Evolutionary conservation across 92 coral and sea anemone species (phyloP).

Genomic region (Paramuricea clavata): DNA sequence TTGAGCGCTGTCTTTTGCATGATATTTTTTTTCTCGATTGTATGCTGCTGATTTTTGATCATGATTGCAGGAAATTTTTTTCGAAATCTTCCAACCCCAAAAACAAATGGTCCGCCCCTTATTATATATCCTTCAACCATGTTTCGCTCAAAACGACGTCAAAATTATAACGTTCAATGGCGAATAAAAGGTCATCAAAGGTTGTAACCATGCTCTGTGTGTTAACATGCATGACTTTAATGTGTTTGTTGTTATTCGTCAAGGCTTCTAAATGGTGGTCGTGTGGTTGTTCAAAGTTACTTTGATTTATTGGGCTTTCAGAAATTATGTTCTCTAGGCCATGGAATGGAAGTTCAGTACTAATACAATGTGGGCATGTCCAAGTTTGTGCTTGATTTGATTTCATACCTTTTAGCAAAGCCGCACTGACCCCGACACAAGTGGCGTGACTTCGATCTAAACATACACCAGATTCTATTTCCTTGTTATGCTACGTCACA

Average conservation of each 20-base stretch:
- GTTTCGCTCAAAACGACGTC: slow-evolving; percentile 32
- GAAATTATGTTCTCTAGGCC: neutral
- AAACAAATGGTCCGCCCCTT: too few species aligned
- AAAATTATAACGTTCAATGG: slow-evolving; percentile 4
- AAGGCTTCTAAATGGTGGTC: slow-evolving; percentile 14
- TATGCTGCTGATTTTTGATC: too few species aligned
- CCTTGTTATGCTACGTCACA: too few species aligned
- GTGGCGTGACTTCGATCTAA: neutral
- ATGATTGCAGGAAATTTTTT: too few species aligned
- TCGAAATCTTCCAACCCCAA: too few species aligned
- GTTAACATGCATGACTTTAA: slow-evolving; percentile 24
- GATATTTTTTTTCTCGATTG: too few species aligned
- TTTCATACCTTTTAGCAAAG: neutral
- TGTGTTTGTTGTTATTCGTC: neutral
- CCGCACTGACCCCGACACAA: neutral
- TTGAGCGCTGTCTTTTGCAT: too few species aligned
- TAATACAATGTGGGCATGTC: slow-evolving; percentile 17
- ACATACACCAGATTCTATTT: neutral
- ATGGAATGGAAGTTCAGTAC: slow-evolving; percentile 33
- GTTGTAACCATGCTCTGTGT: slow-evolving; percentile 37
- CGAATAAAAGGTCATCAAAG: slow-evolving; percentile 8
- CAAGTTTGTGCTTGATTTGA: slow-evolving; percentile 11
- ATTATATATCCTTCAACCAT: slow-evolving; percentile 35
- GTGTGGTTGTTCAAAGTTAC: slow-evolving; percentile 4
- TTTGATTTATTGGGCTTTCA: slow-evolving; percentile 4